Evolutionary conservation across 2,888 invertebrate species (phyloP), one percentile per base, ranked within the genome.

Genomic region (Torymus aiolomorphi): DNA sequence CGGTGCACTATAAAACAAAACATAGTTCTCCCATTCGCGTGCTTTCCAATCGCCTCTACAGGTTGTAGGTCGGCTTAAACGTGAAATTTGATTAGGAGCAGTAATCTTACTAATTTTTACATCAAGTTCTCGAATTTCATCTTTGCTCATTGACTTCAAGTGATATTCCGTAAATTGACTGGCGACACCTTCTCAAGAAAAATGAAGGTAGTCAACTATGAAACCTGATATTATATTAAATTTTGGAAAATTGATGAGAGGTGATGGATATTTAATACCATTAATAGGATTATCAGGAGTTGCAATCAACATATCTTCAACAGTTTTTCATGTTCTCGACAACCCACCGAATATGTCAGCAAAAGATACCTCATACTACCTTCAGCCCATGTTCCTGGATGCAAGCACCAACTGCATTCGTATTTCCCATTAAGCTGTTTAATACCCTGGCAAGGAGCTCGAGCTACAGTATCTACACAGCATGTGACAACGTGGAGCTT

Each of bases 351-450:
- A 8, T 54, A 2, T 10, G 2, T 18, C 5, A 67, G 14, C 2
- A 74, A 2, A 42, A 14, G 14, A 13, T 74, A 57, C 11, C 57
- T 63, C 18, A 65, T 65, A 4, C 54, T 49, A 2, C 54, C 1
- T 10, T 56, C 72, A 42, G 16, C 10, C 14, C 10, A 74, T 31
- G 52, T n/a, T 10, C 74, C 74, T 1, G 54, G 63, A 16, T 74
- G 74, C n/a, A 65, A 31, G 31, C 74, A 74, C 74, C 74, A 74
- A 16, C 3, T 18, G 16, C 74, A 74, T 10, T 31, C 65, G 20
- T 56, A 61, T 13, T 1, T 8, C 0, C 65, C 42, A 56, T 74
- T 74, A n/a, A 8, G 63, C 31, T 74, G 74, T 31, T 63, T 54
- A 5, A 65, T 42, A 13, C 65, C 63, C 8, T 65, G 54, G 1